Conservation (phyloP, 92 coral and sea anemone genomes). For the Zoanthus solanderi region DNA sequence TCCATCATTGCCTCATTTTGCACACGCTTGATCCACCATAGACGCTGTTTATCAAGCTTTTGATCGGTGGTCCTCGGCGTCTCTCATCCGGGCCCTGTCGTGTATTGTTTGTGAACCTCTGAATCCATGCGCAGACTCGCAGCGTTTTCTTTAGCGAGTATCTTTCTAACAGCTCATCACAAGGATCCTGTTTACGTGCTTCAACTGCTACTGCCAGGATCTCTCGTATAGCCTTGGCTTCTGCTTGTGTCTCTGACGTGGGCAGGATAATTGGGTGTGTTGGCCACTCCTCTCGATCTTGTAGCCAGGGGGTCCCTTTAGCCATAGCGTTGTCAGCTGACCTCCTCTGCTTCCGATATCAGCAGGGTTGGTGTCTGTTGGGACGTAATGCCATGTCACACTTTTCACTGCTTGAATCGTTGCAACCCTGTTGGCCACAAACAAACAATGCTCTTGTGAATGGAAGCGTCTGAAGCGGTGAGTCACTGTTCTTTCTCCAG, state of each 20-base stretch:
- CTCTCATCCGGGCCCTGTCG: neutral
- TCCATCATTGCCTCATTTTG: neutral
- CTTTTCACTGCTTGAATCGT: conserved; percentile 35
- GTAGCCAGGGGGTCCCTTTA: conserved; percentile 18
- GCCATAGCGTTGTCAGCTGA: neutral
- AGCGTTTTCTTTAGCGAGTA: neutral
- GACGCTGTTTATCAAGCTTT: conserved; percentile 38
- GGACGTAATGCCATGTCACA: conserved; percentile 37
- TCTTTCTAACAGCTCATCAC: conserved; percentile 23
- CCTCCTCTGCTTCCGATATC: conserved; percentile 5
- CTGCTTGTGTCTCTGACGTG: neutral
- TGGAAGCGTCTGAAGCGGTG: conserved; percentile 26
- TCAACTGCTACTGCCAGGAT: conserved; percentile 7
- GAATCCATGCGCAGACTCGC: conserved; percentile 45
- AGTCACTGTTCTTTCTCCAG: conserved; percentile 25
- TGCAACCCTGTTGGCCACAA: conserved; percentile 50
- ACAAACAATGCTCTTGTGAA: conserved; percentile 49
- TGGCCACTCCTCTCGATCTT: neutral
- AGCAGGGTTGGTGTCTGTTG: conserved; percentile 14
- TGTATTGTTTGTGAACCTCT: conserved; percentile 22
- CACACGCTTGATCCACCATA: conserved; percentile 50
- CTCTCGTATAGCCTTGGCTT: neutral
- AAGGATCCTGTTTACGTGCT: neutral
- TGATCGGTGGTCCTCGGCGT: conserved; percentile 18
- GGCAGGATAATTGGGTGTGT: neutral